phyloP scores from a whole-genome alignment of 2,113 vertebrate genomes.

The Fulica atra region DNA sequence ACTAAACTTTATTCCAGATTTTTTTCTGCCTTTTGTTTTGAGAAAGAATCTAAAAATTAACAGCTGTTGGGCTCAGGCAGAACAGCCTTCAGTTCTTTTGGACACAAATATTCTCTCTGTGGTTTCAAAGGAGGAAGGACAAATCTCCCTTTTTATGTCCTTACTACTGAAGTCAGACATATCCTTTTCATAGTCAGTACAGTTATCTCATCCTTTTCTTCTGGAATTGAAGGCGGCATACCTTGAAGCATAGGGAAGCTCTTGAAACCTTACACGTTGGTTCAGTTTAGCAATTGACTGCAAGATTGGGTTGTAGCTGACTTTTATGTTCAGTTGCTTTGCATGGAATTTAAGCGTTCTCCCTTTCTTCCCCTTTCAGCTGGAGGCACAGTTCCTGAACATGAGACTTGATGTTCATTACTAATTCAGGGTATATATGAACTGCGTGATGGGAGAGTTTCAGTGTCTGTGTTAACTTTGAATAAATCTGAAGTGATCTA shows the following conservation, averaged over 20 bases:
- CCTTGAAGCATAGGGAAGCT: neutral
- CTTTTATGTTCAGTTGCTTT: neutral
- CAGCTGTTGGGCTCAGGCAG: neutral
- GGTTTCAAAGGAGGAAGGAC: neutral
- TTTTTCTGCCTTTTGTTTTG: neutral
- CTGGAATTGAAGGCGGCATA: neutral
- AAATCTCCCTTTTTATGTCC: constrained; percentile 2
- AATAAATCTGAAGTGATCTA: constrained; percentile 17
- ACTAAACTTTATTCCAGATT: neutral
- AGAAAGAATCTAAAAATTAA: neutral
- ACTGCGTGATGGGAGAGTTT: neutral
- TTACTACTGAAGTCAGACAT: neutral
- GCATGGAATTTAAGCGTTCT: neutral
- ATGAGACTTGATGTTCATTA: neutral
- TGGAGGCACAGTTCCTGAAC: neutral
- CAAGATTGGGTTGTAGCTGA: neutral
- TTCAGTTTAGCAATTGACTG: neutral
- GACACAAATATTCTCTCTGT: neutral
- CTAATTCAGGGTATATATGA: neutral
- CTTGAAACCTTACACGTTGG: neutral
- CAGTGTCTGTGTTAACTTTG: neutral
- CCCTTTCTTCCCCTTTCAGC: neutral
- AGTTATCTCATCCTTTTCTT: neutral
- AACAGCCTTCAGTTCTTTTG: neutral
- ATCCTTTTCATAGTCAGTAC: neutral